Evolutionary conservation across 2,797 vertebrate genomes (phyloP).

Genomic region (Chaetophractus vellerosus): DNA sequence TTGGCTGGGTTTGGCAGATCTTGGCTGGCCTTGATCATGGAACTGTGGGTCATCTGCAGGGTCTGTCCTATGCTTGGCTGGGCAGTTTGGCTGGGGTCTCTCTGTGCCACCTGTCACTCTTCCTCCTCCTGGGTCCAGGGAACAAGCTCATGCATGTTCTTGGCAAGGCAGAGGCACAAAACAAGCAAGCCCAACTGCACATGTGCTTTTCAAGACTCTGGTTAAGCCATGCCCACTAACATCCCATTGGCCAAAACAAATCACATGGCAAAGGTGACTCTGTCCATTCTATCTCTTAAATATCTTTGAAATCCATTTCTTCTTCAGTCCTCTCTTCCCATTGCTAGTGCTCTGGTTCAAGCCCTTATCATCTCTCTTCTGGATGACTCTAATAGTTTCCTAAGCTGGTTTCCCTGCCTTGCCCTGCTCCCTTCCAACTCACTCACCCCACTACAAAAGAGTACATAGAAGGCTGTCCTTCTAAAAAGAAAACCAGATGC

Average conservation of each 20-base stretch:
- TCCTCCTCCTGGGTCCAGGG: neutral
- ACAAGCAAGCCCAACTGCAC: neutral
- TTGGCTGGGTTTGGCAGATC: neutral
- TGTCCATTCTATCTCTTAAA: neutral
- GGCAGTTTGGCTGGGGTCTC: neutral
- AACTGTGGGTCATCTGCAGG: neutral
- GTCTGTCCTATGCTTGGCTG: neutral
- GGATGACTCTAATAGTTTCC: neutral
- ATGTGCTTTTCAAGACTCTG: neutral
- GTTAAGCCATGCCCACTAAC: neutral
- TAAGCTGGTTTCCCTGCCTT: neutral
- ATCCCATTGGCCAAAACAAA: conserved; percentile 14
- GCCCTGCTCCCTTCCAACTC: neutral
- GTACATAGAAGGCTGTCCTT: neutral
- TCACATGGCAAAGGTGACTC: neutral
- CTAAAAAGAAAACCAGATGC: conserved; percentile 6
- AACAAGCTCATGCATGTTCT: neutral
- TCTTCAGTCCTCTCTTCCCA: neutral
- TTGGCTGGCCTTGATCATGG: neutral
- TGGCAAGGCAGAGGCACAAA: neutral
- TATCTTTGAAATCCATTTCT: neutral
- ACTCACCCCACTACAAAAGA: neutral
- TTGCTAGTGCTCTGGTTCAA: neutral
- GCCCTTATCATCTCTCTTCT: neutral
- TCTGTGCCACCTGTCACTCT: neutral